Evolutionary conservation across 2,113 vertebrate genomes (phyloP), one percentile per base, ranked within the genome.

Genomic region (Phalacrocorax aristotelis): DNA sequence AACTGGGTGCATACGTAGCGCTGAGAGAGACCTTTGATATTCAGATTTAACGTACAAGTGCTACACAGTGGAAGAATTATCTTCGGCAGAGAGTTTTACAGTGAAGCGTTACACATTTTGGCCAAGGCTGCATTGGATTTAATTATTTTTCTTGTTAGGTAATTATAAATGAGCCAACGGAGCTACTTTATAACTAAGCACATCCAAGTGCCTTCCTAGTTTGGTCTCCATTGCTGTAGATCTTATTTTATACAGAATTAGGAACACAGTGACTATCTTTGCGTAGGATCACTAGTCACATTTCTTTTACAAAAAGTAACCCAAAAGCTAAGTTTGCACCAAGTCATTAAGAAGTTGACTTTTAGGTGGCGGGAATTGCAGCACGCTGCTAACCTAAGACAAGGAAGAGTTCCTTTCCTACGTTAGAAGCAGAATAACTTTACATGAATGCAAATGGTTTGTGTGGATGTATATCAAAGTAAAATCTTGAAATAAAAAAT

Each of bases 1-100:
- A 29, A 4, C 10, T 68, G 30, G 23, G 8, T 34, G 19, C 0
- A 0, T 22, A 4, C 1, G 0, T 6, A 16, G 23, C 0, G 0
- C 5, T 57, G 30, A 54, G 51, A 49, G 26, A 42, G 25, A 30
- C 1, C 27, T 70, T 88, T 32, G 12, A 5, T 68, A 87, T 42
- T 65, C 46, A 25, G 3, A 49, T 21, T 23, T 14, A 40, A 23
- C 2, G 0, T 57, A 23, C 13, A 8, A 2, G 3, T 20, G 48
- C 26, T 49, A 5, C 10, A n/a, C 32, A 36, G 3, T 29, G 34
- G n/a, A 58, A 84, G 46, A 48, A 13, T 3, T 13, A 14, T 3
- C 7, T 51, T 34, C 15, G 61, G 29, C 34, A 10, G 34, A 48
- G 29, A 2, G 0, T 7, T 36, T 86, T 78, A 4, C 52, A 51